A percentile compares a stretch with the other conserved stretches of the same genome.
phyloP scores from a whole-genome alignment of 2,888 invertebrate genomes.

The Drosophila fulvimacula region DNA sequence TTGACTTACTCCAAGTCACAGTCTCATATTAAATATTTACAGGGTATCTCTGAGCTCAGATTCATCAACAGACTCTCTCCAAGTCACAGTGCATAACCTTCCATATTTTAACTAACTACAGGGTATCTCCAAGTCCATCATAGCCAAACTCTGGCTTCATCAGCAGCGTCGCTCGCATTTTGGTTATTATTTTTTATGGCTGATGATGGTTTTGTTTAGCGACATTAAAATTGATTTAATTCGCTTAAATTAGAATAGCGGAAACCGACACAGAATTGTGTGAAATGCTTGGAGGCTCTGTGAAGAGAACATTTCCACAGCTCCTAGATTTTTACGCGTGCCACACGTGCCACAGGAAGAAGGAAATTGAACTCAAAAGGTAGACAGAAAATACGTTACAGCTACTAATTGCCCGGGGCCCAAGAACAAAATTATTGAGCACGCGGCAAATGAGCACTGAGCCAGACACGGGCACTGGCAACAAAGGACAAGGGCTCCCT shows the following conservation, averaged over 20 bases:
- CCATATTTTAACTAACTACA: background rate
- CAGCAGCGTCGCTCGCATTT: conserved; percentile 1
- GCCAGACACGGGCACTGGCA: too few species aligned
- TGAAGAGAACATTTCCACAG: conserved; percentile 2
- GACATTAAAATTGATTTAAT: conserved; percentile 73
- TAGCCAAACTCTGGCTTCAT: too few species aligned
- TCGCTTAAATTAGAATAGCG: conserved; percentile 67
- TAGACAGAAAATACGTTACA: conserved; percentile 56
- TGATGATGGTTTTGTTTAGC: conserved; percentile 55
- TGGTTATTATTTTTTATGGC: conserved; percentile 39
- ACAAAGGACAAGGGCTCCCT: conserved; percentile 45
- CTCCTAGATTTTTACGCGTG: conserved; percentile 33
- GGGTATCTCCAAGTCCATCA: conserved; percentile 7
- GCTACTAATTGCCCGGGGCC: conserved; percentile 54
- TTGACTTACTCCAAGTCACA: too few species aligned
- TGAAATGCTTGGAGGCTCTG: conserved; percentile 5
- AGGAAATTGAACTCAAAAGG: conserved; percentile 40
- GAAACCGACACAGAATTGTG: conserved; percentile 51
- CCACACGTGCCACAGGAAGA: conserved; percentile 51
- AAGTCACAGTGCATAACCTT: background rate
- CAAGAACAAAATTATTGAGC: conserved; percentile 57
- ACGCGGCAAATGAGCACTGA: conserved; percentile 46
- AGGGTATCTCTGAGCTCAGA: too few species aligned
- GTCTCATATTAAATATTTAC: too few species aligned
- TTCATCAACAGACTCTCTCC: too few species aligned